Base-by-base conservation (phyloP, 2,797 vertebrate genomes). In the Gallinago solitaria region DNA sequence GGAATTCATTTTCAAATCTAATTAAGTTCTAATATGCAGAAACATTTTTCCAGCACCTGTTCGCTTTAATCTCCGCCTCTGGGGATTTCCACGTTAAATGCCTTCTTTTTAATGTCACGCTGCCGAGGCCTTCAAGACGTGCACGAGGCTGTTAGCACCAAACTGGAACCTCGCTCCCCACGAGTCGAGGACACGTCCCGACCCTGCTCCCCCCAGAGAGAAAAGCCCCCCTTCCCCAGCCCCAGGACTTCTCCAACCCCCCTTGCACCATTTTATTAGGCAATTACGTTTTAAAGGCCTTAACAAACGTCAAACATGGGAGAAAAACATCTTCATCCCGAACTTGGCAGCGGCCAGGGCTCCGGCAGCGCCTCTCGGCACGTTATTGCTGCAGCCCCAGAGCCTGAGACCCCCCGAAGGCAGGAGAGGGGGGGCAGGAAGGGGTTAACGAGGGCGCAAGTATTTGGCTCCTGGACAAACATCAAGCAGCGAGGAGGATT, bases 21-120 rank as follows among this genome's bases (percentile, higher is more conserved):
- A 97, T 96, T 96, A 97, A 96, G 95, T 97, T 97, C 97, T 96
- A 96, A 97, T 90, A 97, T 67, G 96, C 97, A 97, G 97, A 97
- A 97, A 95, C 97, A 94, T 95, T 97, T 96, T 89, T 86, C 95
- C 88, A 97, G 97, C 97, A 97, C 97, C 98, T 97, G 97, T 96
- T 98, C 77, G 19, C 93, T 95, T 91, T 97, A 63, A 95, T 96
- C 96, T 95, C 88, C 19, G 81, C 97, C 97, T 95, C 96, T 30
- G 70, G 97, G 97, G 96, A 82, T 82, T 97, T 96, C 92, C 95
- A 95, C 18, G 93, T 83, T 96, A 96, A 97, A 97, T 69, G 87
- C 95, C 73, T 95, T 54, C 64, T 87, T 87, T 93, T 93, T n/a
- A 93, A 91, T 86, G 77, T 74, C 91, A 9, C 2, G 33, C 69